Base-by-base conservation (phyloP, 2,888 invertebrate genomes). In the Spisula solida region DNA sequence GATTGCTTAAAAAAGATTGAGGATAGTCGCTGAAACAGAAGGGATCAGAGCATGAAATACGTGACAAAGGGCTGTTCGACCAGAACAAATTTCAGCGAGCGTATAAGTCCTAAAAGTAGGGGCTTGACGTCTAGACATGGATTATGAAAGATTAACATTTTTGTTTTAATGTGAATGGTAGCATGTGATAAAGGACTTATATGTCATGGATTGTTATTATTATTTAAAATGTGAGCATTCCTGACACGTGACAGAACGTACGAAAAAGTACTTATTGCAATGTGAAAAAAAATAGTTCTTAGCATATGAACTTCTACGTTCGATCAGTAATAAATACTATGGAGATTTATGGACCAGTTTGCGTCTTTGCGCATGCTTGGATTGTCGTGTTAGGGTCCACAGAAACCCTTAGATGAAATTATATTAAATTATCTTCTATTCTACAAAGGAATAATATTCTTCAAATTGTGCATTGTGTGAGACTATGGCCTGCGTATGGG, bases 401-500 rank as follows among this genome's bases (percentile, higher is more conserved):
- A 5, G 31, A 75, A 75, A 75, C 34, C 34, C 75, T 75, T 75
- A 31, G 25, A 18, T 34, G 75, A 75, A 18, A 75, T 16, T 31
- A 31, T 25, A 0, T 34, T 34, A 18, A 75, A 75, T 70, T 60
- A 60, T 75, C 75, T 25, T 66, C 60, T 25, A 66, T 34, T 25
- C 25, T 25, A 75, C 25, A 14, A 31, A 66, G 18, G 75, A 31
- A 75, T 75, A 75, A 1, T 75, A 75, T 75, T 34, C 29, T 75
- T 75, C 18, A 25, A 34, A 4, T 75, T 34, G 75, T 75, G 31
- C 12, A 31, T 18, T 75, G 75, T 75, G 29, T 16, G 41, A 79
- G 85, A 85, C 85, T 85, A 85, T 85, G 85, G 85, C 85, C 85
- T 34, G 55, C 14, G 79, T 18, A 78, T 85, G 85, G 41, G 55